Conservation (phyloP, 2,113 vertebrate genomes). For the Vidua chalybeata region DNA sequence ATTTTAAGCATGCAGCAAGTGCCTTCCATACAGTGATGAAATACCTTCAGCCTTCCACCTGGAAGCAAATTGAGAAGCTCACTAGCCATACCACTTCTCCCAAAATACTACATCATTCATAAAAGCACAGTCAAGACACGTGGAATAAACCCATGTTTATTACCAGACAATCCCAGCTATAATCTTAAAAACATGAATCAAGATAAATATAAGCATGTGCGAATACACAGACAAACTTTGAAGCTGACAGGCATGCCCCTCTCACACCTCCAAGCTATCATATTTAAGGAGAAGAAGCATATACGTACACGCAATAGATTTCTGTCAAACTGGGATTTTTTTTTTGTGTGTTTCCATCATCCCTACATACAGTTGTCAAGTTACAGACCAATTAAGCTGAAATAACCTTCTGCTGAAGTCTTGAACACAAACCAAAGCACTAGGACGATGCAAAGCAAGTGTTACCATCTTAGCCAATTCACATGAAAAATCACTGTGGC, state of each 20-base stretch:
- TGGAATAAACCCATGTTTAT: background rate
- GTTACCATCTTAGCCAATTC: conserved; percentile 51
- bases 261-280: background rate
- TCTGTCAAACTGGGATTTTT: background rate
- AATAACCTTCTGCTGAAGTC: conserved; percentile 24
- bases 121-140: background rate
- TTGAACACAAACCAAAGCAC: conserved; percentile 38
- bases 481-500: conserved; percentile 68
- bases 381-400: background rate
- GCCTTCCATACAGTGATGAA: background rate
- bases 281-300: background rate
- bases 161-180: background rate
- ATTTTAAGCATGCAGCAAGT: background rate
- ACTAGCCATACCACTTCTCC: background rate
- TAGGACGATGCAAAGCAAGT: conserved; percentile 13
- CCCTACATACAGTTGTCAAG: background rate
- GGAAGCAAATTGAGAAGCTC: background rate
- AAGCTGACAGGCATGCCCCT: background rate
- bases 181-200: background rate
- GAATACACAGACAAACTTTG: background rate
- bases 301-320: background rate
- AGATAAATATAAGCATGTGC: background rate
- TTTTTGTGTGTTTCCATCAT: background rate
- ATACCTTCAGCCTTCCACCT: background rate
- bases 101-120: background rate